Conservation (phyloP, 2,888 invertebrate genomes). For the Pomacea canaliculata region DNA sequence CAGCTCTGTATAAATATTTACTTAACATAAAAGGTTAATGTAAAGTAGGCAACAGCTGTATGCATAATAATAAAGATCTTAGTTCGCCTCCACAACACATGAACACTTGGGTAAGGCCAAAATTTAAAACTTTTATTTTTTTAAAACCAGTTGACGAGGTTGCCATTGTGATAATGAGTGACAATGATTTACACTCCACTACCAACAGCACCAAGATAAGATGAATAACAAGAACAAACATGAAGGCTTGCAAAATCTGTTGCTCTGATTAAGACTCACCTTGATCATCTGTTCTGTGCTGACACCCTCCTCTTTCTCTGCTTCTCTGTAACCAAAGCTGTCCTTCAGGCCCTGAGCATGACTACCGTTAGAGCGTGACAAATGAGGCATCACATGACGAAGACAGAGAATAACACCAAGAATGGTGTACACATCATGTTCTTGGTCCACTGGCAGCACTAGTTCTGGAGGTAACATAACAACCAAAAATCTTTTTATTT, state of each 20-base stretch:
- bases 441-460: slow-evolving; percentile 74
- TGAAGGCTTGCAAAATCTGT: background rate
- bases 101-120: background rate
- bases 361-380: slow-evolving; percentile 49
- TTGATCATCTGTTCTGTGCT: slow-evolving; percentile 60
- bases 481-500: background rate
- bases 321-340: slow-evolving; percentile 59
- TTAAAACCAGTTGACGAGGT: no score
- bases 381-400: slow-evolving; percentile 76
- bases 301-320: slow-evolving; percentile 51
- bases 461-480: slow-evolving; percentile 71
- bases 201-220: background rate
- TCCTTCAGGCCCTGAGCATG: slow-evolving; percentile 60
- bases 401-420: slow-evolving; percentile 79
- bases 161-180: no score
- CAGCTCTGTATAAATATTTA: background rate
- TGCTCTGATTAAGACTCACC: slow-evolving; percentile 37
- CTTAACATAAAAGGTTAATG: no score
- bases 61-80: no score
- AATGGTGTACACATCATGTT: slow-evolving; percentile 73
- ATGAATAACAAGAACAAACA: background rate
- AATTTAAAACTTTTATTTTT: no score
- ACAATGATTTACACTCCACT: no score
- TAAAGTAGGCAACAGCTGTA: no score
- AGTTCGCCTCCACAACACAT: background rate